Evolutionary conservation across 2,888 invertebrate genomes (phyloP), one percentile per base, ranked within the genome.

Genomic region (Callinectes sapidus): DNA sequence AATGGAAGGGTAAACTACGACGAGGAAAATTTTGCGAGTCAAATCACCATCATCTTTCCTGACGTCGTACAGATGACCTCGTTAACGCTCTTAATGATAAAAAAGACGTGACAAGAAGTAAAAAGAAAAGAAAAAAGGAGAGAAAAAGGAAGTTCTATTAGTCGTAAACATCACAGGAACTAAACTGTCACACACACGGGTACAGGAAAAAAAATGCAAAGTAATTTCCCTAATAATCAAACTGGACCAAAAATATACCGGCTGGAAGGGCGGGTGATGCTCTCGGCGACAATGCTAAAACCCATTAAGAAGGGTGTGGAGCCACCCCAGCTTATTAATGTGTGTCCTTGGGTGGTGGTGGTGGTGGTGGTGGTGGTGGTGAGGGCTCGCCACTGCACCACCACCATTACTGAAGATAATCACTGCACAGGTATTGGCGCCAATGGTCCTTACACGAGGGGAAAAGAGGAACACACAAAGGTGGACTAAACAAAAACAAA

Each of bases 211-310:
- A 71, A 10, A 81, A 16, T n/a, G 14, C 35, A 35, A 16, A 14
- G 13, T 35, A 32, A 81, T 32, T 81, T 23, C 81, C 35, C 35
- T 16, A 35, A 81, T 48, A 81, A 81, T 81, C 8, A 77, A 3
- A 87, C 16, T 81, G 35, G 6, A 23, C 48, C 55, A 88, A 32
- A 48, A 32, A 28, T 28, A n/a, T 32, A 18, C 54, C 88, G 35
- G n/a, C 14, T 42, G 48, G 0, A 14, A 6, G 55, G 28, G 87
- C 55, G 61, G 35, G 61, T 55, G 61, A 28, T 42, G 88, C 88
- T 61, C 16, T 88, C 61, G 88, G 55, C 55, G 32, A 32, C 87
- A 87, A 54, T 48, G n/a, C 71, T 28, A 81, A 81, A 81, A 81
- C n/a, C 35, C 81, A 81, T 81, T 81, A 35, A 35, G 5, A 81